These are phyloP conservation scores for Grammomys dolichurus DNA, from an alignment of 2,113 vertebrate genomes.

Conservation along the genomic window DNA sequence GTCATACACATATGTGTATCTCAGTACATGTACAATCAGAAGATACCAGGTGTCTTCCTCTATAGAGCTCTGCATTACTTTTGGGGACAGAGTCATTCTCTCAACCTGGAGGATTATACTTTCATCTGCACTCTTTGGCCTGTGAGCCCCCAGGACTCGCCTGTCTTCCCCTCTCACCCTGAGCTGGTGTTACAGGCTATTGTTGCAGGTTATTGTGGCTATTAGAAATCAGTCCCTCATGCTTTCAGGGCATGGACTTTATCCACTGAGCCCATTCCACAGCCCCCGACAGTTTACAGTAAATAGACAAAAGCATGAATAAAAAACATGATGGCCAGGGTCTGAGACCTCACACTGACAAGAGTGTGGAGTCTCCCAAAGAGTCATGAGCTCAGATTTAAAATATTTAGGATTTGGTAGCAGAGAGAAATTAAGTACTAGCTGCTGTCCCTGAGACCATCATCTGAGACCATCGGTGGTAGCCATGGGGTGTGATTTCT, in stretches of 20 bases:
- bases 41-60: not conserved
- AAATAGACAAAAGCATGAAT: not conserved
- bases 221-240: not conserved
- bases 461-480: no score
- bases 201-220: no score
- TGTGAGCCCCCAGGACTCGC: not conserved
- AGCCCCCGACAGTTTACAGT: not conserved
- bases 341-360: not conserved
- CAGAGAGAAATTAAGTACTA: no score
- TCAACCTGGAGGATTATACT: not conserved
- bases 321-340: not conserved
- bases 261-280: not conserved
- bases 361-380: no score
- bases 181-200: not conserved
- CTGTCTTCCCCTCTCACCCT: not conserved
- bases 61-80: not conserved
- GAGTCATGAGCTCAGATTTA: no score
- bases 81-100: not conserved
- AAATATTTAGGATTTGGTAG: no score
- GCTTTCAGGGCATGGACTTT: not conserved
- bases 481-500: no score
- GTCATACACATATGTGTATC: not conserved
- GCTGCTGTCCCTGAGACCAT: no score
- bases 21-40: not conserved
- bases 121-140: not conserved